Percentiles rank a stretch among this genome's conserved stretches.
These are phyloP conservation scores for Pterostichus niger DNA, from an alignment of 2,888 invertebrate genomes.

Conservation along the genomic window DNA sequence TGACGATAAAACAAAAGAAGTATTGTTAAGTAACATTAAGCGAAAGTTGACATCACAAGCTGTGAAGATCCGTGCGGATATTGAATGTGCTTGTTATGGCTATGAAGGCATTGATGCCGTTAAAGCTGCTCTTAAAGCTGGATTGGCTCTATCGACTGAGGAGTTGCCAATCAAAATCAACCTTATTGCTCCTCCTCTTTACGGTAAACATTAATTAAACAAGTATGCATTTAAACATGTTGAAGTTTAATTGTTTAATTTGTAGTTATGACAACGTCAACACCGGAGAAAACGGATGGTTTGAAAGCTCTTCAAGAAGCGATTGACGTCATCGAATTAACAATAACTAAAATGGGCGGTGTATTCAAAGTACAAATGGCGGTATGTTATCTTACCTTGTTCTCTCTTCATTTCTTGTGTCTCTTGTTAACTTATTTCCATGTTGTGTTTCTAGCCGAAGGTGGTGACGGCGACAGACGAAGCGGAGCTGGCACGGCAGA, in stretches of 20 bases:
- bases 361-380: conserved; percentile 97
- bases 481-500: conserved; percentile 94
- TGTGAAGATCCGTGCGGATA: conserved; percentile 96
- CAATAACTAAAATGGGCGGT: conserved; percentile 91
- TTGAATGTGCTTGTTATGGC: conserved; percentile 96
- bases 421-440: conserved; percentile 48
- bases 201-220: conserved; percentile 80
- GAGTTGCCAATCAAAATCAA: conserved; percentile 99
- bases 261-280: conserved; percentile 97
- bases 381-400: conserved; percentile 79
- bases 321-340: conserved; percentile 91
- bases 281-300: conserved; percentile 97
- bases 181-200: conserved; percentile 98
- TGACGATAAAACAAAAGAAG: conserved; percentile 94
- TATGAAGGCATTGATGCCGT: conserved; percentile 99
- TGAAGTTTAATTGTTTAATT: conserved; percentile 25
- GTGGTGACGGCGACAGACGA: conserved; percentile 99
- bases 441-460: conserved; percentile 85
- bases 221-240: no score
- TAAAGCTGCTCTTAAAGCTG: conserved; percentile 93
- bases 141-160: conserved; percentile 93
- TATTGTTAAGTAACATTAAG: conserved; percentile 95
- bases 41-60: conserved; percentile 97
- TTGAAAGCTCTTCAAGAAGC: conserved; percentile 93
- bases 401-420: conserved; percentile 4